Evolutionary conservation across 2,113 vertebrate genomes (phyloP).

Genomic region (Platycercus adscitus): DNA sequence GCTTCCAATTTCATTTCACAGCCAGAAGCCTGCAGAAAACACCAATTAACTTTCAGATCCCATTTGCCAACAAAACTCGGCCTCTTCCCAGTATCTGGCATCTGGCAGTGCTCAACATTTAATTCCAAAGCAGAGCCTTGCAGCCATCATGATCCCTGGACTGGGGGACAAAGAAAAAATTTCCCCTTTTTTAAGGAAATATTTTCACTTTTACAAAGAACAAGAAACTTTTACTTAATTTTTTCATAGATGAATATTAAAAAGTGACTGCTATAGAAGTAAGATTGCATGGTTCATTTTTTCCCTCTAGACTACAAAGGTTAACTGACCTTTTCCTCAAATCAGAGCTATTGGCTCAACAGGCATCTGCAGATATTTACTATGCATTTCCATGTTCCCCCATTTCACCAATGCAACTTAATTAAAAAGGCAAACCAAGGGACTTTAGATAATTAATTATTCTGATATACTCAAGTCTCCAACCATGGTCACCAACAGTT

Average conservation of each 20-base stretch:
- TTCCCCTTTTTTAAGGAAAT: constrained; percentile 15
- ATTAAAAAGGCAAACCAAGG: neutral
- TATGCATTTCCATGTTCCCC: neutral
- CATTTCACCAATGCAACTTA: neutral
- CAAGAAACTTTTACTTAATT: constrained; percentile 51
- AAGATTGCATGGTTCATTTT: neutral
- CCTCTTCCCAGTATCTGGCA: constrained; percentile 73
- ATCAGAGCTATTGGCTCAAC: neutral
- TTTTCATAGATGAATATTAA: constrained; percentile 44
- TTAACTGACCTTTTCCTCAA: constrained; percentile 5
- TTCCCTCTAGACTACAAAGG: neutral
- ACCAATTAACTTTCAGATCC: constrained; percentile 83
- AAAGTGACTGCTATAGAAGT: neutral
- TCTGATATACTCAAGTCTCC: neutral
- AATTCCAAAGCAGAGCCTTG: constrained; percentile 71
- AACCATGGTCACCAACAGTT: neutral
- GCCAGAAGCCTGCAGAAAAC: constrained; percentile 81
- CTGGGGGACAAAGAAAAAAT: constrained; percentile 59
- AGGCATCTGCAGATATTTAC: neutral
- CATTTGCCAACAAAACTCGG: constrained; percentile 78
- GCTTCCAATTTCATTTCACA: constrained; percentile 85
- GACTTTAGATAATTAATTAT: neutral
- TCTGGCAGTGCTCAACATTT: constrained; percentile 72
- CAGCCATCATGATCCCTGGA: constrained; percentile 44
- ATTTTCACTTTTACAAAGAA: constrained; percentile 19